Evolutionary conservation across 2,113 vertebrate species (phyloP).

Genomic region (Drymodes brunneopygia): DNA sequence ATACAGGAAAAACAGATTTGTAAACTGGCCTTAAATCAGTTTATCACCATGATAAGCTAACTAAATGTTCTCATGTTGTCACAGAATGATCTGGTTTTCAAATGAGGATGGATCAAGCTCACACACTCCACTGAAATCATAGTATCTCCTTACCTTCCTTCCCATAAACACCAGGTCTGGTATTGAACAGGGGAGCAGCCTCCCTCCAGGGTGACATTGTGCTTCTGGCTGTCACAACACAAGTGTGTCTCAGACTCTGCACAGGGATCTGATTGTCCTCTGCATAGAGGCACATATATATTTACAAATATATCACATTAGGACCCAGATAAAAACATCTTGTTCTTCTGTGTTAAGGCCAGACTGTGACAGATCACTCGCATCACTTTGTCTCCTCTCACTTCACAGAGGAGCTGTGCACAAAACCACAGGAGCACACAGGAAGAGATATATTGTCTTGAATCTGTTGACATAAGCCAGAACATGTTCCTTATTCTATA

Average conservation of each 20-base stretch:
- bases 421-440: not conserved
- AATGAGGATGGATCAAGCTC: not conserved
- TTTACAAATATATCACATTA: not conserved
- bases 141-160: not conserved
- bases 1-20: not conserved
- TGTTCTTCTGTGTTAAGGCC: not conserved
- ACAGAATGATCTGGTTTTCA: not conserved
- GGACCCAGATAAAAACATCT: not conserved
- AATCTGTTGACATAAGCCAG: not conserved
- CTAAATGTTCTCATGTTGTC: not conserved
- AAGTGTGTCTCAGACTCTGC: not conserved
- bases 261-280: not conserved
- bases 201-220: accelerated
- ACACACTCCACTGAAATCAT: not conserved
- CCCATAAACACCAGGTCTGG: not conserved
- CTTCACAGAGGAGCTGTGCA: not conserved
- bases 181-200: not conserved
- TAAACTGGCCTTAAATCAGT: not conserved
- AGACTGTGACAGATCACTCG: not conserved
- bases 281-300: not conserved
- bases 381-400: not conserved
- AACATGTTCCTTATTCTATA: not conserved
- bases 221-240: not conserved
- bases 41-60: not conserved
- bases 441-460: not conserved